phyloP scores from a whole-genome alignment of 1,140 invertebrate species.

The Halesus radiatus region DNA sequence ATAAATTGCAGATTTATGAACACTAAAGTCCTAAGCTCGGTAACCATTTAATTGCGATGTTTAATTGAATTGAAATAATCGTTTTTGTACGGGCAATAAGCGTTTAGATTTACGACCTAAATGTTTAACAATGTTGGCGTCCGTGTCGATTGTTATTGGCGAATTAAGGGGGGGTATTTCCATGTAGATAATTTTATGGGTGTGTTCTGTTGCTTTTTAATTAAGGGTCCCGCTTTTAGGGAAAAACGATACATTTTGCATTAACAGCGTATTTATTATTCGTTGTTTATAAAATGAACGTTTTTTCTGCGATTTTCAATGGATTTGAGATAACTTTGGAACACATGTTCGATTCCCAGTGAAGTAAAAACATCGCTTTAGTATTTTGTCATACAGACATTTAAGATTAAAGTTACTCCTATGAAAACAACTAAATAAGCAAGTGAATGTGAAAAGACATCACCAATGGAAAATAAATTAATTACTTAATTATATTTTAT shows the following conservation, averaged over 20 bases:
- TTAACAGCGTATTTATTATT: neutral
- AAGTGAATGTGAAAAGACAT: too few species aligned
- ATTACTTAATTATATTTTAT: too few species aligned
- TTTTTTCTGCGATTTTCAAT: too few species aligned
- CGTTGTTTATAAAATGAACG: neutral
- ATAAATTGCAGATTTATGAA: conserved; percentile 1
- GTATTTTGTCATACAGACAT: too few species aligned
- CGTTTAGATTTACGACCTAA: conserved; percentile 10
- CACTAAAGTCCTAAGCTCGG: conserved; percentile 21
- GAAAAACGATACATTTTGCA: neutral
- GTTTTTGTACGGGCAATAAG: conserved; percentile 42
- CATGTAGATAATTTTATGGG: neutral
- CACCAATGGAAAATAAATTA: too few species aligned
- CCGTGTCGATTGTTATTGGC: neutral
- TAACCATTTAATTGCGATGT: conserved; percentile 48
- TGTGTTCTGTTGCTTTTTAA: too few species aligned
- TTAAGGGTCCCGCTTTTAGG: too few species aligned
- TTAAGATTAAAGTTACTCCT: too few species aligned
- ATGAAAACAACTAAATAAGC: too few species aligned
- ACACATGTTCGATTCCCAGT: too few species aligned
- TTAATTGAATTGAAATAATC: conserved; percentile 54
- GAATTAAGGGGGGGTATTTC: neutral
- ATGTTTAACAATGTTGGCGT: neutral
- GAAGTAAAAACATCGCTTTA: too few species aligned
- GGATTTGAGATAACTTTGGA: too few species aligned